Conservation (phyloP, 2,888 invertebrate species). For the Caradrina kadenii region DNA sequence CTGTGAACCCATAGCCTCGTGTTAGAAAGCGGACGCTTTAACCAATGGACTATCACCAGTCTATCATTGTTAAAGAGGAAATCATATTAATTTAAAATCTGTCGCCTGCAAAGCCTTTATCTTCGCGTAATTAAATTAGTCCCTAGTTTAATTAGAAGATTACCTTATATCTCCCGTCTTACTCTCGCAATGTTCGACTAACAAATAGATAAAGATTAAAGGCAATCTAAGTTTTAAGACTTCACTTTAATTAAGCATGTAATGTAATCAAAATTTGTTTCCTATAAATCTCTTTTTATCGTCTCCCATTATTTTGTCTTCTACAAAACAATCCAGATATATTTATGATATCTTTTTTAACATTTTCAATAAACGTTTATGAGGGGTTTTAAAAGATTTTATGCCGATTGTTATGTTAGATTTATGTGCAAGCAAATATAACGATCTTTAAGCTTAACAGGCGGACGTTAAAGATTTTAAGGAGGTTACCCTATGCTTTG, state of each 20-base stretch:
- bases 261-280: neutral
- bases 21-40: too few species aligned
- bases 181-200: constrained; percentile 6
- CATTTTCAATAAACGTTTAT: constrained; percentile 9
- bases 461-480: neutral
- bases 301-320: neutral
- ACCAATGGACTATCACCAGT: too few species aligned
- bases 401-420: neutral
- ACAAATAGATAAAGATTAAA: constrained; percentile 34
- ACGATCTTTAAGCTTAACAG: neutral
- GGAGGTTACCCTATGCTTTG: neutral
- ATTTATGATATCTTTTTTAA: too few species aligned
- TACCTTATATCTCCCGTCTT: constrained; percentile 47
- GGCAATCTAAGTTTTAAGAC: constrained; percentile 21
- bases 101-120: constrained; percentile 16
- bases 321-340: neutral
- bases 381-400: constrained; percentile 16
- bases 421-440: neutral
- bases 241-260: constrained; percentile 17
- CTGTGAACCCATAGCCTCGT: too few species aligned
- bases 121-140: constrained; percentile 48
- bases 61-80: neutral
- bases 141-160: constrained; percentile 65
- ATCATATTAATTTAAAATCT: constrained; percentile 9
- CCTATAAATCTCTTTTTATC: neutral